A percentile compares a stretch with the other conserved stretches of the same genome.
phyloP scores from a whole-genome alignment of 2,888 invertebrate genomes.

The Rotaria magnacalcarata region DNA sequence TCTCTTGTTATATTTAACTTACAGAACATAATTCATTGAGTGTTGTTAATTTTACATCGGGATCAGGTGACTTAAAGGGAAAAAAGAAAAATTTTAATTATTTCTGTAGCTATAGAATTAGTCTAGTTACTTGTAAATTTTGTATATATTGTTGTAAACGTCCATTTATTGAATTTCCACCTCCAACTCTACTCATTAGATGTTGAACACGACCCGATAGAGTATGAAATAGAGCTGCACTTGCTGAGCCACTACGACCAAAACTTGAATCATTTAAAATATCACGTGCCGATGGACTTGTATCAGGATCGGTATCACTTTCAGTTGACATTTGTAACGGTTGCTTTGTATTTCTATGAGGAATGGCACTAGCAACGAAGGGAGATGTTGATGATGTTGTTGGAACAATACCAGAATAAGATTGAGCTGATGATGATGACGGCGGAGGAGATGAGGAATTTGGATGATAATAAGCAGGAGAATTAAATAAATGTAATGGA shows the following conservation, averaged over 20 bases:
- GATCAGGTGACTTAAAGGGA: slow-evolving; percentile 35
- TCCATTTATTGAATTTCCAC: background rate
- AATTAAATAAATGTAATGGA: background rate
- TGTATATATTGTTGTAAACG: slow-evolving; percentile 35
- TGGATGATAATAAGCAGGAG: background rate
- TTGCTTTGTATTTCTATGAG: background rate
- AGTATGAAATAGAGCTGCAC: background rate
- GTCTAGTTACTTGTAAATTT: background rate
- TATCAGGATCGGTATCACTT: slow-evolving; percentile 26
- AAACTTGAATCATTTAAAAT: background rate
- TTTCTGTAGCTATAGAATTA: background rate
- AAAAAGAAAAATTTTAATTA: background rate
- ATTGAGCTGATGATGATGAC: slow-evolving; percentile 18
- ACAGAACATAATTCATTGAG: slow-evolving; percentile 37
- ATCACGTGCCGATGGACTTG: slow-evolving; percentile 1
- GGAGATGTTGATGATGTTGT: background rate
- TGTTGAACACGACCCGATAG: slow-evolving; percentile 5
- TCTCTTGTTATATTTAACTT: background rate
- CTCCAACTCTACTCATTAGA: slow-evolving; percentile 8
- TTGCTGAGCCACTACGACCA: background rate
- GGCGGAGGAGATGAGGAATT: background rate
- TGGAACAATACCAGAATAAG: slow-evolving; percentile 4
- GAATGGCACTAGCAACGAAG: background rate
- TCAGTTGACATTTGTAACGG: background rate
- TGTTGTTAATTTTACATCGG: slow-evolving; percentile 39